Conservation (phyloP, 2,888 invertebrate genomes). For the Monopis laevigella region DNA sequence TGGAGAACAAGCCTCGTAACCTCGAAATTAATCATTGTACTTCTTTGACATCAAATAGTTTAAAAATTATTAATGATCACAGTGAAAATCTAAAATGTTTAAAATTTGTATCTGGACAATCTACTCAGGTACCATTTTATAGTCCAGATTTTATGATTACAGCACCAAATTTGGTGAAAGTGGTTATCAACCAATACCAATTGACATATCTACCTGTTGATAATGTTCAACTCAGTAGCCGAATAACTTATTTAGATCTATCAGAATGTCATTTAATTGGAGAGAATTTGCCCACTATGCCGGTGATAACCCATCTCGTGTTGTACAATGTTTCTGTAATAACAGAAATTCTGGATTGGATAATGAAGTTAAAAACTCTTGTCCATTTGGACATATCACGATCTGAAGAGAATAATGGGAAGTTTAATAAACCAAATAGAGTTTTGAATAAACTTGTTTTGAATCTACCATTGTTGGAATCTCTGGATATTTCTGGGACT, state of each 20-base stretch:
- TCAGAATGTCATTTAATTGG: conserved; percentile 72
- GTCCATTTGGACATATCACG: conserved; percentile 89
- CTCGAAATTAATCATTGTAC: conserved; percentile 81
- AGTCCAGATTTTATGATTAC: conserved; percentile 65
- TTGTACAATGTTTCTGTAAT: conserved; percentile 82
- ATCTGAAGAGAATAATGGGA: conserved; percentile 74
- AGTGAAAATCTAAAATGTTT: conserved; percentile 75
- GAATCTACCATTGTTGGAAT: conserved; percentile 77
- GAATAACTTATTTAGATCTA: conserved; percentile 76
- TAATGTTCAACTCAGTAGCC: conserved; percentile 66
- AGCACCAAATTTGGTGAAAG: conserved; percentile 67
- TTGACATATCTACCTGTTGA: conserved; percentile 51
- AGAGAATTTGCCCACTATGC: conserved; percentile 74
- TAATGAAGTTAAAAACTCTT: conserved; percentile 64
- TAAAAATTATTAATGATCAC: conserved; percentile 74
- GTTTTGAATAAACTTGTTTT: conserved; percentile 76
- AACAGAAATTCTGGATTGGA: conserved; percentile 69
- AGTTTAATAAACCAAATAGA: conserved; percentile 78
- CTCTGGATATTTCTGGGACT: conserved; percentile 95
- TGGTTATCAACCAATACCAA: conserved; percentile 66
- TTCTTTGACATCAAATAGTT: conserved; percentile 69
- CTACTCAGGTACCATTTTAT: no score
- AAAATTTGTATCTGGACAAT: conserved; percentile 74
- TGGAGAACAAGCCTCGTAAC: conserved; percentile 77
- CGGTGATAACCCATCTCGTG: conserved; percentile 76